These are phyloP conservation scores for Lagria hirta DNA, from an alignment of 2,888 invertebrate genomes.

Conservation along the genomic window DNA sequence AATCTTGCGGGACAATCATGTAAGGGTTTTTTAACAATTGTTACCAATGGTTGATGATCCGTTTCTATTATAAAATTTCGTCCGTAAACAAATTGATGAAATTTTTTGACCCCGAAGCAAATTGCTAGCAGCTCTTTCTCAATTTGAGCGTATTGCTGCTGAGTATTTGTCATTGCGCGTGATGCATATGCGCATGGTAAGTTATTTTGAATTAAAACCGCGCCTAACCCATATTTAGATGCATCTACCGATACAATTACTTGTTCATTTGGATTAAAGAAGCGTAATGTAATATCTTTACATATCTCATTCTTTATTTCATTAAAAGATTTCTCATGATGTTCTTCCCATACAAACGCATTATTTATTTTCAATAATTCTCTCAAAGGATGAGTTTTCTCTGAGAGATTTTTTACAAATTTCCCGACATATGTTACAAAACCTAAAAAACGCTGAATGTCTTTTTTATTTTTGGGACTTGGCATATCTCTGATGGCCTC, in stretches of 20 bases:
- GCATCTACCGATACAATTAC: conserved; percentile 31
- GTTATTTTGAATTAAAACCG: conserved; percentile 35
- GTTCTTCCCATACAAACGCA: conserved; percentile 24
- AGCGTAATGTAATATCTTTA: conserved; percentile 19
- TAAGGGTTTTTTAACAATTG: conserved; percentile 23
- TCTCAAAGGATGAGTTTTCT: conserved; percentile 19
- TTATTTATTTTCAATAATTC: conserved; percentile 29
- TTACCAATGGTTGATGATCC: conserved; percentile 27
- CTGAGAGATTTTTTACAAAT: conserved; percentile 29
- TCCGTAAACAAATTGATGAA: conserved; percentile 27
- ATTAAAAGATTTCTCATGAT: conserved; percentile 22
- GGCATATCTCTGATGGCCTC: conserved; percentile 32
- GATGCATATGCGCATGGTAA: conserved; percentile 31
- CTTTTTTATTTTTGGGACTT: conserved; percentile 33
- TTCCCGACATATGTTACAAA: conserved; percentile 36
- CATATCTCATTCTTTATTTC: conserved; percentile 21
- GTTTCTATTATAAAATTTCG: conserved; percentile 26
- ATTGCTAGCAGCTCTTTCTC: conserved; percentile 25
- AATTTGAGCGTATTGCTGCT: conserved; percentile 21
- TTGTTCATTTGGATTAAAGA: conserved; percentile 17
- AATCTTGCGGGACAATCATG: conserved; percentile 18
- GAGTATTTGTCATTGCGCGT: conserved; percentile 17
- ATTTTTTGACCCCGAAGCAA: conserved; percentile 11
- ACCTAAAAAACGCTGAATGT: conserved; percentile 38
- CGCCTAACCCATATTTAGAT: conserved; percentile 29